A percentile compares a stretch with the other conserved stretches of the same genome.
phyloP scores from a whole-genome alignment of 2,797 vertebrate genomes.

The Squalus acanthias region DNA sequence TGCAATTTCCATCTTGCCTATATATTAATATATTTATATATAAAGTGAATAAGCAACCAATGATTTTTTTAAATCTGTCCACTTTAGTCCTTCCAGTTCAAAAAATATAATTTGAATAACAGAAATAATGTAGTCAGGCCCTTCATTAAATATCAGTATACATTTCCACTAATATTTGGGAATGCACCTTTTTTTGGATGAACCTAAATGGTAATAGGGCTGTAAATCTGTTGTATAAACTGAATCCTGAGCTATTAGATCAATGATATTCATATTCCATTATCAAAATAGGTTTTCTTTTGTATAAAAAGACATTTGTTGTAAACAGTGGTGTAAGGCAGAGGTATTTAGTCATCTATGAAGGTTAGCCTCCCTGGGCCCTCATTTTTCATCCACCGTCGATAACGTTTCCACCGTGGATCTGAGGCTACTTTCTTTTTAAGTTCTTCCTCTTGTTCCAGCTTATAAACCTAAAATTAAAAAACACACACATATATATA shows the following conservation, averaged over 20 bases:
- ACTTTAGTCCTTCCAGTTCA: not conserved
- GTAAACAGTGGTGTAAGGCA: not conserved
- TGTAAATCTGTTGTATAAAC: conserved; percentile 11
- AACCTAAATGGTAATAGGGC: not conserved
- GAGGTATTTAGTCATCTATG: conserved; percentile 71
- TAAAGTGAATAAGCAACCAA: conserved; percentile 18
- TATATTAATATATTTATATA: conserved; percentile 33
- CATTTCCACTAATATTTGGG: not conserved
- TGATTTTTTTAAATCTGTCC: not conserved
- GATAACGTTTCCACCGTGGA: conserved; percentile 87
- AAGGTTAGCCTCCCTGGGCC: conserved; percentile 87
- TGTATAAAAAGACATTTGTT: not conserved
- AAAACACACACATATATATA: no score
- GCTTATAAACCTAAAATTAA: conserved; percentile 67
- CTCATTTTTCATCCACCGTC: conserved; percentile 94
- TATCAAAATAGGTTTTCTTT: conserved; percentile 30
- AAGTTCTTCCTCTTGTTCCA: conserved; percentile 87
- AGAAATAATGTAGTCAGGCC: not conserved
- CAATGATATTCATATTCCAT: not conserved
- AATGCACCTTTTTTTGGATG: not conserved
- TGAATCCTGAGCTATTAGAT: conserved; percentile 26
- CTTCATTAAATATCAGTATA: conserved; percentile 5
- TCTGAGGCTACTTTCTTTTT: conserved; percentile 90
- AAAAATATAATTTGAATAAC: conserved; percentile 30
- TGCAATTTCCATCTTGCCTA: conserved; percentile 26